These are phyloP conservation scores for Papilio glaucus DNA, from an alignment of 1,140 invertebrate species.

Conservation along the genomic window DNA sequence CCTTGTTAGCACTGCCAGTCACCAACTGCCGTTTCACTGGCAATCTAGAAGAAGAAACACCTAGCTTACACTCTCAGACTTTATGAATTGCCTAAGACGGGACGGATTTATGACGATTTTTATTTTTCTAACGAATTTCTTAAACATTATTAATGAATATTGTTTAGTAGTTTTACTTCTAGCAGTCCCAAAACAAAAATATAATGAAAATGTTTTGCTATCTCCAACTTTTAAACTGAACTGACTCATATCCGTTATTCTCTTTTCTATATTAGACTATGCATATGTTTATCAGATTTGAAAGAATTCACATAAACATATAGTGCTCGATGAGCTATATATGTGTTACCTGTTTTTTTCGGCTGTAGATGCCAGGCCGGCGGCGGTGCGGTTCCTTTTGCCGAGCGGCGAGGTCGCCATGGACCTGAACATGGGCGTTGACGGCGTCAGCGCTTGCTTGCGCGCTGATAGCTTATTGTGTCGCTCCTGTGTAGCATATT, in stretches of 20 bases:
- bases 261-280: too few species aligned
- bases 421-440: slow-evolving; percentile 61
- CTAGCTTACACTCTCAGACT: slow-evolving; percentile 31
- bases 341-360: slow-evolving; percentile 65
- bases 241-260: too few species aligned
- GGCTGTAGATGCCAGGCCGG: slow-evolving; percentile 60
- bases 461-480: slow-evolving; percentile 74
- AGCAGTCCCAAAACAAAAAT: too few species aligned
- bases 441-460: slow-evolving; percentile 70
- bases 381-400: slow-evolving; percentile 75
- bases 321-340: too few species aligned
- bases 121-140: too few species aligned
- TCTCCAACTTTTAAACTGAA: too few species aligned
- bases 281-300: too few species aligned
- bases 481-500: slow-evolving; percentile 59
- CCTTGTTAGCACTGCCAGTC: slow-evolving; percentile 72
- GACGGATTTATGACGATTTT: too few species aligned
- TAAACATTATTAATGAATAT: slow-evolving; percentile 43
- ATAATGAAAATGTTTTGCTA: too few species aligned
- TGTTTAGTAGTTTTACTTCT: neutral
- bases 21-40: slow-evolving; percentile 70
- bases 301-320: too few species aligned
- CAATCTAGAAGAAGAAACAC: slow-evolving; percentile 52
- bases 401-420: slow-evolving; percentile 74
- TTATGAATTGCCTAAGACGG: too few species aligned